phyloP scores from a whole-genome alignment of 2,888 invertebrate species.

The Drosophila paracracens region DNA sequence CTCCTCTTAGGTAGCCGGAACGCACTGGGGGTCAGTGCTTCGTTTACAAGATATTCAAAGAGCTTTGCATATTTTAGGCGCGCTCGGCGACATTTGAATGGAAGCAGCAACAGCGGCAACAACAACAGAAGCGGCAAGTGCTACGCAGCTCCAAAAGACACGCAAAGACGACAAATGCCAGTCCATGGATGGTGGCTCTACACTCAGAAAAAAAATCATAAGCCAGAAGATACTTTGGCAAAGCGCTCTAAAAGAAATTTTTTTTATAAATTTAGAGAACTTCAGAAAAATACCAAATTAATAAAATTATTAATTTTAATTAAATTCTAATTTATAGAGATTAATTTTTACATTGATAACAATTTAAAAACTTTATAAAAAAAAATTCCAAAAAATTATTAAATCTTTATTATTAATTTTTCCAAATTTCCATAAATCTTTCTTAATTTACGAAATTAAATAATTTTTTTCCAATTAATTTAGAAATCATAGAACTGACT shows the following conservation, averaged over 20 bases:
- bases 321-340: background rate
- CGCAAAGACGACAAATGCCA: constrained; percentile 53
- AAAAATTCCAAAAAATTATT: background rate
- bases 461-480: background rate
- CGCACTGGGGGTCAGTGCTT: constrained; percentile 72
- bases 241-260: background rate
- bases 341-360: background rate
- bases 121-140: constrained; percentile 59
- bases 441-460: rapidly evolving
- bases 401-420: background rate
- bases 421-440: background rate
- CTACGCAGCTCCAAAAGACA: constrained; percentile 56
- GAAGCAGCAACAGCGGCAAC: constrained; percentile 30
- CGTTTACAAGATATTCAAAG: constrained; percentile 72
- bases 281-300: too few species aligned
- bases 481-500: background rate
- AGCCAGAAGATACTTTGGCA: background rate
- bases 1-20: constrained; percentile 24
- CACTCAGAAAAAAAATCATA: background rate
- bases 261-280: background rate
- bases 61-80: constrained; percentile 79
- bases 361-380: too few species aligned
- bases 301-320: too few species aligned
- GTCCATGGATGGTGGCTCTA: background rate
- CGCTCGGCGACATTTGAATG: constrained; percentile 76